Evolutionary conservation across 1,140 invertebrate genomes (phyloP).

Genomic region (Drosophila parvula): DNA sequence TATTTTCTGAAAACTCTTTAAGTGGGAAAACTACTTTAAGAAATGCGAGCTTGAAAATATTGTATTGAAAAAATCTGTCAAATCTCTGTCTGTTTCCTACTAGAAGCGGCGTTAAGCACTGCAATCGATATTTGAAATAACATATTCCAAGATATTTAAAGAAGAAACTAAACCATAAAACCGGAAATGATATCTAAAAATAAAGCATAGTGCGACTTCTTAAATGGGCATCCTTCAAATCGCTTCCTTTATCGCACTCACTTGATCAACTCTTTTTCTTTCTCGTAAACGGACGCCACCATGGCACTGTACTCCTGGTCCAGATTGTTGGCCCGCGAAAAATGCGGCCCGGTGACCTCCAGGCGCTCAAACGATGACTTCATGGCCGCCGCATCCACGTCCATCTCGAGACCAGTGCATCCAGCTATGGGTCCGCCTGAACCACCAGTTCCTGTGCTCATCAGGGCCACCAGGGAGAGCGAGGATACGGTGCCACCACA

Average conservation of each 20-base stretch:
- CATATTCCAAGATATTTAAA: conserved; percentile 8
- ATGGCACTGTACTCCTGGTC: conserved; percentile 78
- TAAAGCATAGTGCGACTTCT: conserved; percentile 11
- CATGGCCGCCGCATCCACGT: conserved; percentile 61
- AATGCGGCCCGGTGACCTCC: conserved; percentile 48
- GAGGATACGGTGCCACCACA: conserved; percentile 68
- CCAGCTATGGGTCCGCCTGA: not conserved
- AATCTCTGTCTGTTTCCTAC: not conserved
- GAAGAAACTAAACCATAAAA: not conserved
- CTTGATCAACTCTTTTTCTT: conserved; percentile 71
- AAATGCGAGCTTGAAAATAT: conserved; percentile 20
- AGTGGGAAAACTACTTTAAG: not conserved
- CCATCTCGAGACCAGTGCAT: conserved; percentile 20
- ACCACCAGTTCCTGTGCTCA: conserved; percentile 33
- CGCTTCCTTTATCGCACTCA: conserved; percentile 42
- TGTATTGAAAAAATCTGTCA: conserved; percentile 29
- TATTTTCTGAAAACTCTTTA: conserved; percentile 11
- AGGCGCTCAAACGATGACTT: conserved; percentile 71
- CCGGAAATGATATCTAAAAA: conserved; percentile 1
- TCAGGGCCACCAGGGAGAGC: conserved; percentile 41
- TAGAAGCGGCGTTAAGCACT: not conserved
- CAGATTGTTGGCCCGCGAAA: conserved; percentile 59
- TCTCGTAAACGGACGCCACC: conserved; percentile 75
- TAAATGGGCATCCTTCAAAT: conserved; percentile 19
- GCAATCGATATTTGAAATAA: conserved; percentile 4